phyloP scores from a whole-genome alignment of 2,888 invertebrate genomes.

The Agrenia bidenticulata region DNA sequence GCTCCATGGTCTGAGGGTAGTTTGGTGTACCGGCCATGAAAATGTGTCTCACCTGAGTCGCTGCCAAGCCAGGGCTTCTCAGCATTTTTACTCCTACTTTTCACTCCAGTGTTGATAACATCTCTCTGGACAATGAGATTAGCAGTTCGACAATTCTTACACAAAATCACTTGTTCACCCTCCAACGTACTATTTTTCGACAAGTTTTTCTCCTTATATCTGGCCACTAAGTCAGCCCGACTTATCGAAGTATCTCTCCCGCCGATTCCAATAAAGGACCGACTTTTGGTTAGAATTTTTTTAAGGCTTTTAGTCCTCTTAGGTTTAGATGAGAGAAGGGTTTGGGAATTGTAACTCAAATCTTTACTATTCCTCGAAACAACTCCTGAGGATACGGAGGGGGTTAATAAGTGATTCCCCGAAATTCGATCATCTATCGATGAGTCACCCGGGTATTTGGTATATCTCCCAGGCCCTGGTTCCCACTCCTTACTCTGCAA shows the following conservation, averaged over 20 bases:
- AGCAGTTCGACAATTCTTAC: too few relatives aligned
- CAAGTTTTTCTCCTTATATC: background rate
- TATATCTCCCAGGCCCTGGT: background rate
- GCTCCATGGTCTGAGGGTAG: background rate
- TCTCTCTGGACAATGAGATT: background rate
- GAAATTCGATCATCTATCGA: background rate
- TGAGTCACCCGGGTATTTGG: background rate
- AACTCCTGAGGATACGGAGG: background rate
- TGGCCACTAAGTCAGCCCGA: background rate
- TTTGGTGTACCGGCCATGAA: background rate
- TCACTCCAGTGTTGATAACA: too few relatives aligned
- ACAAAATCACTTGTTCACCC: too few relatives aligned
- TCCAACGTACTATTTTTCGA: too few relatives aligned
- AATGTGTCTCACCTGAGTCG: background rate
- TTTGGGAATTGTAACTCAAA: background rate
- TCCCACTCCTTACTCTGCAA: background rate
- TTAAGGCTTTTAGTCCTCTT: conserved; percentile 2
- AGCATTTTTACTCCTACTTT: background rate
- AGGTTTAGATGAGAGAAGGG: background rate
- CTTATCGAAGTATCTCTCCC: background rate
- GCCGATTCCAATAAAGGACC: background rate
- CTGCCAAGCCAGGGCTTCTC: too few relatives aligned
- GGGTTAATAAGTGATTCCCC: background rate
- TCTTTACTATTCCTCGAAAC: background rate
- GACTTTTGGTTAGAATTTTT: conserved; percentile 1